phyloP scores from a whole-genome alignment of 2,888 invertebrate species.

The Magallana nippona region DNA sequence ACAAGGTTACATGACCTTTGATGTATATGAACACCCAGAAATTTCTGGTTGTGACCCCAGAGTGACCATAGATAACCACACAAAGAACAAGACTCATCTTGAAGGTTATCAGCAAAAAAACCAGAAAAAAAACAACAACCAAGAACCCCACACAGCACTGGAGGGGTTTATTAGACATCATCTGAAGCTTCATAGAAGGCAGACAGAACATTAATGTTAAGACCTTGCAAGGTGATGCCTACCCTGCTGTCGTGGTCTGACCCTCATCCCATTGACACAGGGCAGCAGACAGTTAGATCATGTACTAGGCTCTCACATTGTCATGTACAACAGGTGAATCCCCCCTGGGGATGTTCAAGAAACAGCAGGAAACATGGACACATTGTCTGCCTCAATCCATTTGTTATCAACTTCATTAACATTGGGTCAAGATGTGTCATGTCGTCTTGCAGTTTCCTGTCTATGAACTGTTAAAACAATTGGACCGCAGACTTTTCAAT shows the following conservation, averaged over 20 bases:
- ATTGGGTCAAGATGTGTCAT: constrained; percentile 21
- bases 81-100: background rate
- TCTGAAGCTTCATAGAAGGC: background rate
- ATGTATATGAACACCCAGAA: background rate
- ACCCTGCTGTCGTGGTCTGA: background rate
- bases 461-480: background rate
- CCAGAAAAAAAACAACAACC: background rate
- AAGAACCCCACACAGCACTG: background rate
- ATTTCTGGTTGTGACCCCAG: background rate
- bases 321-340: constrained; percentile 27
- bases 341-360: constrained; percentile 15
- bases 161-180: background rate
- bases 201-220: background rate
- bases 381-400: constrained; percentile 32
- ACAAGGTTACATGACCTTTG: background rate
- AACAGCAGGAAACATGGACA: constrained; percentile 26
- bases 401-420: constrained; percentile 7
- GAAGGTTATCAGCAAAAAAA: constrained; percentile 11
- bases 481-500: background rate
- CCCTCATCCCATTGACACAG: background rate
- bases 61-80: background rate
- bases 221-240: background rate
- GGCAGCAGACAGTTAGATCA: constrained; percentile 2
- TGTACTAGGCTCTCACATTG: background rate
- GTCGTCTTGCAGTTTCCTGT: constrained; percentile 20